Conservation (phyloP, 2,113 vertebrate genomes). For the Ginglymostoma cirratum region DNA sequence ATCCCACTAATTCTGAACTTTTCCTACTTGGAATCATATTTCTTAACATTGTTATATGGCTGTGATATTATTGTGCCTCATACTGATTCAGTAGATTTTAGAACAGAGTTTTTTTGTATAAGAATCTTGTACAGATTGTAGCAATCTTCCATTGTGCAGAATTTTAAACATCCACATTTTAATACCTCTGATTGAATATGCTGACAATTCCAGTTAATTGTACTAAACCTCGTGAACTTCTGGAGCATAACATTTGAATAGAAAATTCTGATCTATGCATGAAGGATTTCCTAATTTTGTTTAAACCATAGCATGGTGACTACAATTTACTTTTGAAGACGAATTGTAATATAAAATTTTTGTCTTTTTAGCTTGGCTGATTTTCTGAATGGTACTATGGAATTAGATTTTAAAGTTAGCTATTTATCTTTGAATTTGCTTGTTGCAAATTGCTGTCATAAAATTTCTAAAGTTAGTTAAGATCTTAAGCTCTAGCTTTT, state of each 20-base stretch:
- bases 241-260: background rate
- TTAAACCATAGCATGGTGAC: background rate
- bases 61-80: background rate
- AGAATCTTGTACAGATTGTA: background rate
- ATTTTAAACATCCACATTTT: background rate
- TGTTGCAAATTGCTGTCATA: background rate
- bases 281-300: background rate
- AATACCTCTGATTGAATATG: background rate
- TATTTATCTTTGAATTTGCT: background rate
- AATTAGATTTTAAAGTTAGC: background rate
- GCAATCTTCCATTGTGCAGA: background rate
- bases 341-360: background rate
- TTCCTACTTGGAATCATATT: background rate
- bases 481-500: background rate
- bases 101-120: background rate
- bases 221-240: background rate
- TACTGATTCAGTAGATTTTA: background rate
- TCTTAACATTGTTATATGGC: background rate
- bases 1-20: background rate
- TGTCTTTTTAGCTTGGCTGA: background rate
- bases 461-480: background rate
- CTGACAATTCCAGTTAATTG: background rate
- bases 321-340: background rate
- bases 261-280: background rate
- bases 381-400: background rate